Evolutionary conservation across 2,113 vertebrate species (phyloP), one percentile per base, ranked within the genome.

Genomic region (Menidia beryllina): DNA sequence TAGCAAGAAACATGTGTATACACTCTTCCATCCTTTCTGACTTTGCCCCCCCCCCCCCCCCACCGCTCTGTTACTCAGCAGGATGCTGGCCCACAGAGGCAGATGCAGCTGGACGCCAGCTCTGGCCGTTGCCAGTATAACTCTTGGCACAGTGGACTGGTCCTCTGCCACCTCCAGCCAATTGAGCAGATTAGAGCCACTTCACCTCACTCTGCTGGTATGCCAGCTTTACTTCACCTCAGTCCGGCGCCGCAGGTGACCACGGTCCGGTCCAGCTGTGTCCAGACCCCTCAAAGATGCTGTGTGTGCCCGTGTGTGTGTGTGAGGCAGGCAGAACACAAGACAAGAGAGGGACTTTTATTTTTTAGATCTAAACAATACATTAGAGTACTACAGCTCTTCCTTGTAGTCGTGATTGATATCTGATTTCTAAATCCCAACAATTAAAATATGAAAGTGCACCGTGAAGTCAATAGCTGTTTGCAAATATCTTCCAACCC

Each of bases 181-280:
- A 65, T 55, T 84, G 82, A 75, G 73, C 81, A 86, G 85, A 89
- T 92, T 88, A 89, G 79, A 88, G 45, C 65, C 90, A 84, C 89
- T 86, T 72, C 86, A 76, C 84, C 74, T 80, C 65, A 39, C 67
- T 74, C 73, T 50, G 79, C 72, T 79, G 75, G 52, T 68, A 72
- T 55, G 64, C 76, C 63, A 57, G 79, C 73, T 78, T 85, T 69
- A 66, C 71, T 66, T 52, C 86, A 77, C 68, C 73, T 69, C 75
- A 21, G 62, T 65, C 55, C 45, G 60, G 23, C 52, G 47, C 69
- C 30, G 17, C 9, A 38, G 81, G 74, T 60, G 66, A 73, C 67
- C 52, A 80, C 74, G 48, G 56, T 57, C 73, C 73, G 58, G 45
- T 79, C 78, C 85, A 83, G 70, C 73, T 85, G 80, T 63, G 86